phyloP scores from a whole-genome alignment of 2,888 invertebrate genomes.

The Hesperia comma region DNA sequence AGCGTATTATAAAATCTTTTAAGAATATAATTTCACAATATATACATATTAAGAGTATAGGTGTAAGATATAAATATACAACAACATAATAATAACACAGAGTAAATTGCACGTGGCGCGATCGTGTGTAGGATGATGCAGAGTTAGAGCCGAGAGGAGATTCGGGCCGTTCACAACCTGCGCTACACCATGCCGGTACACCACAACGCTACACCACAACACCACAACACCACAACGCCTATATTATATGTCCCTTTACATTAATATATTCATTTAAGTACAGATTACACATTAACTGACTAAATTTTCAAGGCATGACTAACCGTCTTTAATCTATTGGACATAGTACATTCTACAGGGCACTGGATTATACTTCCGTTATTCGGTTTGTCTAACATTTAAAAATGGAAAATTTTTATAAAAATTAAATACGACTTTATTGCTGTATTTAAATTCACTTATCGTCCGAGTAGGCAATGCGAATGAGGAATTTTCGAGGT shows the following conservation, averaged over 20 bases:
- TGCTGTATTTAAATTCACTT: constrained; percentile 76
- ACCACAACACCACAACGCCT: constrained; percentile 68
- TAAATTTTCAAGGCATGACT: constrained; percentile 82
- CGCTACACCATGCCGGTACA: constrained; percentile 39
- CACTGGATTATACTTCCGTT: constrained; percentile 81
- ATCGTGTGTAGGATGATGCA: constrained; percentile 79
- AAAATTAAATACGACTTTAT: constrained; percentile 76
- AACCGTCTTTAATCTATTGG: constrained; percentile 78
- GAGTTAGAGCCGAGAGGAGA: constrained; percentile 81
- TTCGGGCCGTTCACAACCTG: constrained; percentile 78
- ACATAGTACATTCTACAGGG: constrained; percentile 80
- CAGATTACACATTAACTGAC: constrained; percentile 79
- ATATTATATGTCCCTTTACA: constrained; percentile 69
- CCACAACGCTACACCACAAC: constrained; percentile 49
- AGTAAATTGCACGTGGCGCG: constrained; percentile 82
- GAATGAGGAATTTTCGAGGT: constrained; percentile 61
- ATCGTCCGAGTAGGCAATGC: constrained; percentile 67
- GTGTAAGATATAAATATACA: constrained; percentile 81
- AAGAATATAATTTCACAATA: constrained; percentile 82
- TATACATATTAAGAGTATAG: constrained; percentile 80
- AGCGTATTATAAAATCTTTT: constrained; percentile 79
- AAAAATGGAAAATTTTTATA: constrained; percentile 74
- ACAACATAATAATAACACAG: constrained; percentile 84
- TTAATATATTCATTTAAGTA: constrained; percentile 75
- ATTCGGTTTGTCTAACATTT: constrained; percentile 70